Percentiles rank a stretch among this genome's conserved stretches.
These are phyloP conservation scores for Akabosia matsudoensis DNA, from an alignment of 1,140 invertebrate genomes.

Conservation along the genomic window DNA sequence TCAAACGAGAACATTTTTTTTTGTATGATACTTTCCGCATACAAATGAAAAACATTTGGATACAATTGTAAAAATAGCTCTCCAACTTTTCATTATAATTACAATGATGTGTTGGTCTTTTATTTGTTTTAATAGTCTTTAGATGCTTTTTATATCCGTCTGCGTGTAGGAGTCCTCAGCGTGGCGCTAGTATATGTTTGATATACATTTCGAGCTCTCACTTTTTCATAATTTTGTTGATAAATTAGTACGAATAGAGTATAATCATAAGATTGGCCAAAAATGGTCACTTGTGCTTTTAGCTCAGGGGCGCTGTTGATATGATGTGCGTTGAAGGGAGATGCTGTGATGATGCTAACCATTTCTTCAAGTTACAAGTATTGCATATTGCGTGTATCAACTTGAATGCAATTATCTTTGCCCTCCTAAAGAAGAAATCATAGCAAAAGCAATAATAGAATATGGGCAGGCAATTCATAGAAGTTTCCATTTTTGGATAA, in stretches of 20 bases:
- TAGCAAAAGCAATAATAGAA: background rate
- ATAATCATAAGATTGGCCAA: background rate
- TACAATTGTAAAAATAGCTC: too few relatives aligned
- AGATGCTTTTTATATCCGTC: background rate
- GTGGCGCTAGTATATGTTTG: background rate
- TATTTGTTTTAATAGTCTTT: background rate
- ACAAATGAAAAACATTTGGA: too few relatives aligned
- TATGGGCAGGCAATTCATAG: background rate
- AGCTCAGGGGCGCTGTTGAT: too few relatives aligned
- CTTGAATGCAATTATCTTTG: too few relatives aligned
- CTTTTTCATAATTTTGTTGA: background rate
- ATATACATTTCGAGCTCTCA: too few relatives aligned
- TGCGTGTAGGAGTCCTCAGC: background rate
- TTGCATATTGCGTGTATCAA: too few relatives aligned
- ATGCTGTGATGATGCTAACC: background rate
- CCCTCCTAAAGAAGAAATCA: background rate
- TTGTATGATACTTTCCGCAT: too few relatives aligned
- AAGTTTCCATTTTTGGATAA: background rate
- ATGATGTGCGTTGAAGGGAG: too few relatives aligned
- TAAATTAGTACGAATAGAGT: background rate
- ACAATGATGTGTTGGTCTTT: background rate
- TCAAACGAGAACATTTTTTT: background rate
- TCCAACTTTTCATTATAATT: background rate
- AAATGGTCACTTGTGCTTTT: background rate
- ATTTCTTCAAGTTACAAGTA: too few relatives aligned